Percentiles rank a stretch among this genome's conserved stretches.
These are phyloP conservation scores for Crotalus horridus DNA, from an alignment of 2,113 vertebrate species.

Conservation along the genomic window DNA sequence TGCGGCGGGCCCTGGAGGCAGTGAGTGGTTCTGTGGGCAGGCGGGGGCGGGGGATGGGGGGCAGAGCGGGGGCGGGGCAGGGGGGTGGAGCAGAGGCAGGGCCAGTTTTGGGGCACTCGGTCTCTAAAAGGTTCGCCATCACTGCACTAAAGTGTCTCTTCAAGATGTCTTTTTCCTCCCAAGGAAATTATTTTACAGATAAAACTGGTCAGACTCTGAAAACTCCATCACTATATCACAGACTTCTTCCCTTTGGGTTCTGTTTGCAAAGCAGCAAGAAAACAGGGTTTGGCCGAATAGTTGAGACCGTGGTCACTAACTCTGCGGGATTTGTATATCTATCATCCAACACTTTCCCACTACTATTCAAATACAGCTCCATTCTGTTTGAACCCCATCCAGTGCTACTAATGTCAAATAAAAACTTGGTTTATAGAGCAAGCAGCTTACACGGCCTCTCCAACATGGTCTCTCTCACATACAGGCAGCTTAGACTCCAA, in stretches of 20 bases:
- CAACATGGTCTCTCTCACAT: background rate
- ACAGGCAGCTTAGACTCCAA: slow-evolving; percentile 11
- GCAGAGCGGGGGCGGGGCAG: too few relatives aligned
- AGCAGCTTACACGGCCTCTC: background rate
- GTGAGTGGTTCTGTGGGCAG: too few relatives aligned
- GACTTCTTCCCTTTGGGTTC: background rate
- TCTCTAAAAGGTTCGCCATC: too few relatives aligned
- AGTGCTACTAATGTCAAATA: background rate
- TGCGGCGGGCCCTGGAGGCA: too few relatives aligned
- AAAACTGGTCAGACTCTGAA: background rate
- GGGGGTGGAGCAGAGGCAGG: too few relatives aligned
- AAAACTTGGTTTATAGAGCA: background rate
- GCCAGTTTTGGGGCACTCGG: too few relatives aligned
- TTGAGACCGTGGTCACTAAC: background rate
- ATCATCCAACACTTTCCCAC: background rate
- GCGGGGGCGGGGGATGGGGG: too few relatives aligned
- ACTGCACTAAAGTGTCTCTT: background rate
- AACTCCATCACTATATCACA: background rate
- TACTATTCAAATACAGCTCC: background rate
- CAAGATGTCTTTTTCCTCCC: background rate
- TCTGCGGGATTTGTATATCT: background rate
- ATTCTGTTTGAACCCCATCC: background rate
- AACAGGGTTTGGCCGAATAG: background rate
- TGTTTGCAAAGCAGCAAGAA: background rate
- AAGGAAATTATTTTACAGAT: background rate